phyloP scores from a whole-genome alignment of 2,888 invertebrate genomes.

The Drosophila koepferae region DNA sequence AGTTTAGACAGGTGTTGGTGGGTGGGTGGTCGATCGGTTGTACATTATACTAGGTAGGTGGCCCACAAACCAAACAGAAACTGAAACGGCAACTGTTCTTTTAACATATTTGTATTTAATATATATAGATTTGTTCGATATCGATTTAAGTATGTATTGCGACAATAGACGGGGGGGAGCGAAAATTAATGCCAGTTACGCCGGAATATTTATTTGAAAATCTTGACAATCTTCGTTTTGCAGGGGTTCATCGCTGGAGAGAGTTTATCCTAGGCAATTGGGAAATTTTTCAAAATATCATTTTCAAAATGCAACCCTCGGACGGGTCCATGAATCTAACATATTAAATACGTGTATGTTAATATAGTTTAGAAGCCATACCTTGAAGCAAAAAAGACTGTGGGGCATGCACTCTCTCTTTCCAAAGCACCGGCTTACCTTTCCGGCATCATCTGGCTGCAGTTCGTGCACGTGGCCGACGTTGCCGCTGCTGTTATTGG shows the following conservation, averaged over 20 bases:
- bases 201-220: slow-evolving; percentile 26
- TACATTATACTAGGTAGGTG: slow-evolving; percentile 38
- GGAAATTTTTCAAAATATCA: slow-evolving; percentile 37
- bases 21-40: slow-evolving; percentile 27
- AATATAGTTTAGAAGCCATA: slow-evolving; percentile 86
- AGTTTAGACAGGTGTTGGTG: slow-evolving; percentile 41
- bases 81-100: slow-evolving; percentile 71
- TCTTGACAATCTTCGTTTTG: slow-evolving; percentile 37
- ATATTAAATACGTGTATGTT: slow-evolving; percentile 85
- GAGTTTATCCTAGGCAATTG: slow-evolving; percentile 62
- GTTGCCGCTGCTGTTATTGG: slow-evolving; percentile 30
- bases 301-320: slow-evolving; percentile 30
- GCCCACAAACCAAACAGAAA: slow-evolving; percentile 46
- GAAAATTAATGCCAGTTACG: slow-evolving; percentile 33
- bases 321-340: slow-evolving; percentile 64
- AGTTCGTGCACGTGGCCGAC: slow-evolving; percentile 69
- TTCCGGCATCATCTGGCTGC: slow-evolving; percentile 83
- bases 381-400: slow-evolving; percentile 94
- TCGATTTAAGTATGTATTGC: slow-evolving; percentile 20
- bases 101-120: slow-evolving; percentile 84
- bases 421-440: slow-evolving; percentile 89
- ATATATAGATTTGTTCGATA: slow-evolving; percentile 76
- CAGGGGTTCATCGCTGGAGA: slow-evolving; percentile 46
- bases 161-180: slow-evolving; percentile 25
- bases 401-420: slow-evolving; percentile 93